phyloP scores from a whole-genome alignment of 2,888 invertebrate genomes.

The Habrosyne pyritoides region DNA sequence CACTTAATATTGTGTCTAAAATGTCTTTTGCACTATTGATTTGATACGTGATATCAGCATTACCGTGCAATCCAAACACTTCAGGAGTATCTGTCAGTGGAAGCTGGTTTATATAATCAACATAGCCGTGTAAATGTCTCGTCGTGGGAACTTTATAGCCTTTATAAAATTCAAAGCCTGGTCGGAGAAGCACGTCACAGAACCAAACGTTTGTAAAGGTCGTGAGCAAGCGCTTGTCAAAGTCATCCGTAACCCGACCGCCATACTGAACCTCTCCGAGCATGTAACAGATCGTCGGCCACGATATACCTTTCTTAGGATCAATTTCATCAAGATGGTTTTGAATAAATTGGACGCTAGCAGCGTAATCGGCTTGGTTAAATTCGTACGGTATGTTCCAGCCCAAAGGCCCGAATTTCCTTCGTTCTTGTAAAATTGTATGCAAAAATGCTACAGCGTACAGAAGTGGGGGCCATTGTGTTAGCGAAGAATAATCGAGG shows the following conservation, averaged over 20 bases:
- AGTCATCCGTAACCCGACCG: slow-evolving; percentile 98
- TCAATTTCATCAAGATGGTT: slow-evolving; percentile 99
- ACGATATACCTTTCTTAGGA: slow-evolving; percentile 97
- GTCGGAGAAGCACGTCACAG: slow-evolving; percentile 93
- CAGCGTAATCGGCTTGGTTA: slow-evolving; percentile 97
- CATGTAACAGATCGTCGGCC: slow-evolving; percentile 99
- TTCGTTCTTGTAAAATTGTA: slow-evolving; percentile 96
- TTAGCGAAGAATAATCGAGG: slow-evolving; percentile 94
- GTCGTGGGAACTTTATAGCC: slow-evolving; percentile 96
- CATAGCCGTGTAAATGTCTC: slow-evolving; percentile 89
- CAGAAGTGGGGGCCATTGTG: slow-evolving; percentile 96
- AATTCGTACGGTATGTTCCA: slow-evolving; percentile 99
- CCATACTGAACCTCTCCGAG: slow-evolving; percentile 95
- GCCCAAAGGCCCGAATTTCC: slow-evolving; percentile 97
- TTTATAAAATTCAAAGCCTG: slow-evolving; percentile 96
- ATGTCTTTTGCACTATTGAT: slow-evolving; percentile 98
- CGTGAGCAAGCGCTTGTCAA: slow-evolving; percentile 95
- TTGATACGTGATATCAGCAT: slow-evolving; percentile 98
- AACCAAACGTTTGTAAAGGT: slow-evolving; percentile 98
- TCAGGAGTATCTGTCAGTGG: slow-evolving; percentile 95
- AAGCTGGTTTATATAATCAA: slow-evolving; percentile 93
- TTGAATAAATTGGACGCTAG: slow-evolving; percentile 97
- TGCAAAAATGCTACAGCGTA: slow-evolving; percentile 98
- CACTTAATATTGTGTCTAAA: slow-evolving; percentile 95
- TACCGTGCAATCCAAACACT: slow-evolving; percentile 97